Conservation (phyloP, 2,113 vertebrate genomes). For the Ellobius talpinus region DNA sequence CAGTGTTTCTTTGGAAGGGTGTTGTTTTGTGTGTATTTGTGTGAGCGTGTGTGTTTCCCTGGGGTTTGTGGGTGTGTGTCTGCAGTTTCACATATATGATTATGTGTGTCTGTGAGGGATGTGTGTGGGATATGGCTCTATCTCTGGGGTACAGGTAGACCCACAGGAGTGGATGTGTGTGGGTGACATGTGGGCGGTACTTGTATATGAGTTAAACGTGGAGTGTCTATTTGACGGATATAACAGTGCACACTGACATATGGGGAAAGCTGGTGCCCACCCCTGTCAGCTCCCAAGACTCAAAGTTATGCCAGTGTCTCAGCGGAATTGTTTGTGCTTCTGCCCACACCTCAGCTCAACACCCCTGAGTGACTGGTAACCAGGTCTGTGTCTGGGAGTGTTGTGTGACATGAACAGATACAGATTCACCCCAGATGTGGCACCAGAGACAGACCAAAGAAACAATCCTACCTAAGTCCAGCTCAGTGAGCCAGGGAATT, state of each 20-base stretch:
- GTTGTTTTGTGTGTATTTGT: background rate
- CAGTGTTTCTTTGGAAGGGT: background rate
- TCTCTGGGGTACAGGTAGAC: background rate
- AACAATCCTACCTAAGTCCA: background rate
- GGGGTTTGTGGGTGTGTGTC: background rate
- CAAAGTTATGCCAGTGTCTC: background rate
- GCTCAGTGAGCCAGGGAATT: background rate
- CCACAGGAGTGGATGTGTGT: background rate
- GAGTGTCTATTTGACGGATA: background rate
- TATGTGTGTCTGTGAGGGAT: background rate
- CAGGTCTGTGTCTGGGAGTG: background rate
- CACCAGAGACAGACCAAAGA: background rate
- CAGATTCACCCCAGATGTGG: background rate
- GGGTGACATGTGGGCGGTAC: background rate
- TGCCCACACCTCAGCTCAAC: background rate
- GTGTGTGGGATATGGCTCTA: background rate
- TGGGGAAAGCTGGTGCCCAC: background rate
- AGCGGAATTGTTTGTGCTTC: too few species aligned
- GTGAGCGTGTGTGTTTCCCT: background rate
- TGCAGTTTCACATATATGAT: background rate
- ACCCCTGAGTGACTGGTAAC: background rate
- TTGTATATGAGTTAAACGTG: background rate
- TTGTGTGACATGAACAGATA: background rate
- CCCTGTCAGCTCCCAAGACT: background rate
- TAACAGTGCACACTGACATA: fast-evolving